phyloP scores from a whole-genome alignment of 2,113 vertebrate species.

The Corvus moneduloides region DNA sequence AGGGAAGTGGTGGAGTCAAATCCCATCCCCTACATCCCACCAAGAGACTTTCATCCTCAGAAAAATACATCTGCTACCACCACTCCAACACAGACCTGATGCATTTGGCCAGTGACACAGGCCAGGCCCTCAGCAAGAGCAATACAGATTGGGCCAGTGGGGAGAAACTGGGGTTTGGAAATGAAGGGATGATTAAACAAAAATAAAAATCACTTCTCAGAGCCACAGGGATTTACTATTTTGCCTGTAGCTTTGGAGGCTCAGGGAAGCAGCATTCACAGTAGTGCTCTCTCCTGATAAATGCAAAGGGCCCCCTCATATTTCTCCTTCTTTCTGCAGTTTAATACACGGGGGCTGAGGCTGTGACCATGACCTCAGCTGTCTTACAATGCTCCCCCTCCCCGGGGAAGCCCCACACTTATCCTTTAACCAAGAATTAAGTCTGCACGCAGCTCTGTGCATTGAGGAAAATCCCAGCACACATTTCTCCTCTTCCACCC shows the following conservation, averaged over 20 bases:
- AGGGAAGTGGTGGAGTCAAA: not conserved
- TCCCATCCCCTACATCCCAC: not conserved
- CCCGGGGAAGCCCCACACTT: slow-evolving; percentile 23
- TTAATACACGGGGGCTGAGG: slow-evolving; percentile 7
- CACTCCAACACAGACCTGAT: not conserved
- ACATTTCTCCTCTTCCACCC: slow-evolving; percentile 56
- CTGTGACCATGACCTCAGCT: slow-evolving; percentile 62
- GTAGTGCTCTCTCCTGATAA: slow-evolving; percentile 34
- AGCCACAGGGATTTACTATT: not conserved
- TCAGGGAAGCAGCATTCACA: slow-evolving; percentile 1
- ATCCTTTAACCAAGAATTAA: slow-evolving; percentile 33
- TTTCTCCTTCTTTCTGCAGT: slow-evolving; percentile 43
- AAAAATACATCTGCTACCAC: not conserved
- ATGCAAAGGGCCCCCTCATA: slow-evolving; percentile 27
- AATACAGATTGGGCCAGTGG: not conserved
- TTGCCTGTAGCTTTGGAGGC: not conserved
- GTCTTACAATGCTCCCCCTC: not conserved
- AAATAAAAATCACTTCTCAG: not conserved
- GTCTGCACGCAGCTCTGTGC: slow-evolving; percentile 49
- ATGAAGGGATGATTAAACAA: not conserved
- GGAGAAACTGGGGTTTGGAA: not conserved
- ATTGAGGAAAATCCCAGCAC: slow-evolving; percentile 38
- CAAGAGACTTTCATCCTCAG: not conserved
- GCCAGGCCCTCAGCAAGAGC: not conserved
- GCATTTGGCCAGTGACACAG: not conserved